phyloP scores from a whole-genome alignment of 2,797 vertebrate species.

The Argya squamiceps region DNA sequence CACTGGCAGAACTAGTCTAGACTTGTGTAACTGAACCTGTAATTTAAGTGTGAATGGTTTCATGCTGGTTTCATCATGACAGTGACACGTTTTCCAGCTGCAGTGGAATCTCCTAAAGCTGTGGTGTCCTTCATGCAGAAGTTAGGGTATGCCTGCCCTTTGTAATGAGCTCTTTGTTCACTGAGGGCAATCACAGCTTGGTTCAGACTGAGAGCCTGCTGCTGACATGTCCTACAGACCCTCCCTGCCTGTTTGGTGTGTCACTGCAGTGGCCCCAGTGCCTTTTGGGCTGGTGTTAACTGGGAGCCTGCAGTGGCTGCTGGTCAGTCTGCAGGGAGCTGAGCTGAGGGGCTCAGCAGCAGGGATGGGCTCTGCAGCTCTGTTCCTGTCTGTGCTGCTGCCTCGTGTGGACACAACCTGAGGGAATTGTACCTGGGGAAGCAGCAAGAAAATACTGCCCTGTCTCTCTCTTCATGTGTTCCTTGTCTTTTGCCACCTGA shows the following conservation, averaged over 20 bases:
- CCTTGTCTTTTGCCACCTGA: not conserved
- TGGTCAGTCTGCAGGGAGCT: not conserved
- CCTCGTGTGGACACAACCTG: no score
- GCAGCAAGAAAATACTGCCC: not conserved
- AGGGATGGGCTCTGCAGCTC: not conserved
- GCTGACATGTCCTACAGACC: not conserved
- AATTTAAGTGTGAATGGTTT: not conserved
- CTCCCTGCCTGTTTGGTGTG: not conserved
- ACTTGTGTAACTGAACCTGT: not conserved
- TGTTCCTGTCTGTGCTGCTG: not conserved
- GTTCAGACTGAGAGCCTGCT: not conserved
- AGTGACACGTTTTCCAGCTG: not conserved
- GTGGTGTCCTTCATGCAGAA: not conserved
- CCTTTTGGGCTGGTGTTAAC: not conserved
- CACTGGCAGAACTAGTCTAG: not conserved
- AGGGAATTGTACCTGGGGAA: not conserved
- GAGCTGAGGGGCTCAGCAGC: no score
- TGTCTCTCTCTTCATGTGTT: rapidly evolving
- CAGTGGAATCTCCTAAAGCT: not conserved
- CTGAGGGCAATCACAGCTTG: rapidly evolving
- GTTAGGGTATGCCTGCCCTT: not conserved
- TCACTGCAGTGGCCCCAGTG: not conserved
- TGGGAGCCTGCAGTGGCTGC: not conserved
- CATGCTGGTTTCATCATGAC: not conserved
- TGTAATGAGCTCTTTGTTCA: not conserved